Evolutionary conservation across 2,113 vertebrate species (phyloP).

Genomic region (Cyanoderma ruficeps): DNA sequence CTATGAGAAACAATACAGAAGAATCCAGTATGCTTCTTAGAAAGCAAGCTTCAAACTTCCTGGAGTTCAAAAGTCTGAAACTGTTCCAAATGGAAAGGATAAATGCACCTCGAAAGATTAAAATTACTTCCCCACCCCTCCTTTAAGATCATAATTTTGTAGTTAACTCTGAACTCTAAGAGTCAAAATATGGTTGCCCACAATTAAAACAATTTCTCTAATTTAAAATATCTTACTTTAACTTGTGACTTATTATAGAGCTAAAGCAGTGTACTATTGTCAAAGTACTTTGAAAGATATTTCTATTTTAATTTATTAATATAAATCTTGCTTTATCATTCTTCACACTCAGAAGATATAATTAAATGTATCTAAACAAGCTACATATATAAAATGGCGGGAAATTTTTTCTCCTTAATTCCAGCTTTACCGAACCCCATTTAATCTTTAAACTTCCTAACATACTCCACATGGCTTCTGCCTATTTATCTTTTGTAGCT

Average conservation of each 20-base stretch:
- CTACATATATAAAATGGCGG: neutral
- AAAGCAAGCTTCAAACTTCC: conserved; percentile 23
- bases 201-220: neutral
- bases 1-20: neutral
- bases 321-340: neutral
- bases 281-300: neutral
- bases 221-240: neutral
- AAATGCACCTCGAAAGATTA: neutral
- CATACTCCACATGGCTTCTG: neutral
- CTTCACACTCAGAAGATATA: neutral
- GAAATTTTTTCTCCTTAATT: neutral
- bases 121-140: rapidly evolving
- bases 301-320: neutral
- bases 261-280: neutral
- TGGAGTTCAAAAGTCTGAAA: neutral
- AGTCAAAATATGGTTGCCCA: neutral
- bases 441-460: neutral
- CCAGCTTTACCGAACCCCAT: rapidly evolving
- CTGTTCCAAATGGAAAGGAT: neutral
- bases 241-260: neutral
- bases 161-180: neutral
- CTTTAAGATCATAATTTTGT: neutral
- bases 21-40: neutral
- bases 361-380: neutral
- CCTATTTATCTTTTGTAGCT: neutral